A percentile compares a stretch with the other conserved stretches of the same genome.
Conservation (phyloP, 2,888 invertebrate genomes). For the Dione juno region DNA sequence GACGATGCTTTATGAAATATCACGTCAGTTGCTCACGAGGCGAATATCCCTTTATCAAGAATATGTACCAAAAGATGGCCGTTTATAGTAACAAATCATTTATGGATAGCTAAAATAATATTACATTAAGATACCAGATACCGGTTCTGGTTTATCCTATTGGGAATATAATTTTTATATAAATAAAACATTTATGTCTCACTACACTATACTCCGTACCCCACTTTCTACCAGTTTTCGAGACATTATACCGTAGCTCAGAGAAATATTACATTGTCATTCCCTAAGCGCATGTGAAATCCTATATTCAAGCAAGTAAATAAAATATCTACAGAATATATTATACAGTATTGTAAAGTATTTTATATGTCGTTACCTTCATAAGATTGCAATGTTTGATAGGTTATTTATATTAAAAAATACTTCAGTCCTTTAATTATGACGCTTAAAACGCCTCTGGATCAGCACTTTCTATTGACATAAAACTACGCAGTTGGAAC, state of each 20-base stretch:
- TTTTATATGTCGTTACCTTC: neutral
- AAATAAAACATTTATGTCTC: neutral
- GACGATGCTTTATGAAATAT: constrained; percentile 11
- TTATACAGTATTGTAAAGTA: neutral
- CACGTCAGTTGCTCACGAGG: constrained; percentile 13
- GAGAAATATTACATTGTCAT: constrained; percentile 20
- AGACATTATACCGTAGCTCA: constrained; percentile 4
- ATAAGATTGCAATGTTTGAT: neutral
- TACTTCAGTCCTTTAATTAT: too few species aligned
- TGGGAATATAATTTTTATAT: neutral
- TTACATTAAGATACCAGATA: neutral
- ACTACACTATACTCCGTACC: too few species aligned
- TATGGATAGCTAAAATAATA: neutral
- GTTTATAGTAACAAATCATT: neutral
- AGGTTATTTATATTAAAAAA: neutral
- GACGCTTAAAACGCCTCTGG: too few species aligned
- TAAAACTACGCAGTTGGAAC: too few species aligned
- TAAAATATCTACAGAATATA: constrained; percentile 9
- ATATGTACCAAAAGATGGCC: neutral
- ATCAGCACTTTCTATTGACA: too few species aligned
- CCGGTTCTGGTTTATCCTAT: neutral
- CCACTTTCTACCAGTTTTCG: too few species aligned
- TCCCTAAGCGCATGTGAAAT: constrained; percentile 22
- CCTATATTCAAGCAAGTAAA: constrained; percentile 3
- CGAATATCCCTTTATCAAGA: neutral